Evolutionary conservation across 2,888 invertebrate species (phyloP).

Genomic region (Hecatera dysodea): DNA sequence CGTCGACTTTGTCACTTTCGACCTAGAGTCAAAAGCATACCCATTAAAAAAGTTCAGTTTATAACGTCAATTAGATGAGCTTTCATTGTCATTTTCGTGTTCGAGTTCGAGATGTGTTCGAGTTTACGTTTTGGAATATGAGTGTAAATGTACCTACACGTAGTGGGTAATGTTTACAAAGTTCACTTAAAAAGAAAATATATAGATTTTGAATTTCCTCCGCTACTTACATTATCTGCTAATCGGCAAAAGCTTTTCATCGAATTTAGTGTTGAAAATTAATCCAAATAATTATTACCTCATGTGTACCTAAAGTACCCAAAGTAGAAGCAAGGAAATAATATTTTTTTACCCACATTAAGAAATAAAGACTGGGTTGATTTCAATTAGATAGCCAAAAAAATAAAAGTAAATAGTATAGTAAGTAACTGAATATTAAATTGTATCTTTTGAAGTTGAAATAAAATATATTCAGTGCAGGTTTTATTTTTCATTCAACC

Average conservation of each 20-base stretch:
- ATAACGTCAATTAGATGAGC: too few relatives aligned
- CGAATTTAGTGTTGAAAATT: slow-evolving; percentile 10
- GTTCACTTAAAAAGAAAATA: background rate
- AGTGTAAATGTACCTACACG: background rate
- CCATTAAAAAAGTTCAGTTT: too few relatives aligned
- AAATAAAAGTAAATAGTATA: slow-evolving; percentile 58
- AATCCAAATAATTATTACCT: slow-evolving; percentile 53
- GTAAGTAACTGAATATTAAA: slow-evolving; percentile 34
- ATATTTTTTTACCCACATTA: slow-evolving; percentile 71
- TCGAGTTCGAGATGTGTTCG: too few relatives aligned
- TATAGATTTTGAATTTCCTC: slow-evolving; percentile 9
- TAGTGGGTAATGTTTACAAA: slow-evolving; percentile 2
- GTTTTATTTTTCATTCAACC: slow-evolving; percentile 4
- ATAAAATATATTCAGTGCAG: slow-evolving; percentile 57
- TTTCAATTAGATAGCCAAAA: slow-evolving; percentile 63
- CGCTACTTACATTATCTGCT: background rate
- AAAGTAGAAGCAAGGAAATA: slow-evolving; percentile 55
- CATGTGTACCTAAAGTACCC: slow-evolving; percentile 50
- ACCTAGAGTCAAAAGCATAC: too few relatives aligned
- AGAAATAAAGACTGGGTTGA: slow-evolving; percentile 71
- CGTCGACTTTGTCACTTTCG: too few relatives aligned
- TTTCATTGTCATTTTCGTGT: too few relatives aligned
- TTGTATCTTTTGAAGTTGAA: slow-evolving; percentile 55
- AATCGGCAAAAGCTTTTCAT: background rate
- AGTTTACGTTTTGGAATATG: too few relatives aligned